Evolutionary conservation across 1,140 invertebrate genomes (phyloP).

Genomic region (Scaptomyza montana): DNA sequence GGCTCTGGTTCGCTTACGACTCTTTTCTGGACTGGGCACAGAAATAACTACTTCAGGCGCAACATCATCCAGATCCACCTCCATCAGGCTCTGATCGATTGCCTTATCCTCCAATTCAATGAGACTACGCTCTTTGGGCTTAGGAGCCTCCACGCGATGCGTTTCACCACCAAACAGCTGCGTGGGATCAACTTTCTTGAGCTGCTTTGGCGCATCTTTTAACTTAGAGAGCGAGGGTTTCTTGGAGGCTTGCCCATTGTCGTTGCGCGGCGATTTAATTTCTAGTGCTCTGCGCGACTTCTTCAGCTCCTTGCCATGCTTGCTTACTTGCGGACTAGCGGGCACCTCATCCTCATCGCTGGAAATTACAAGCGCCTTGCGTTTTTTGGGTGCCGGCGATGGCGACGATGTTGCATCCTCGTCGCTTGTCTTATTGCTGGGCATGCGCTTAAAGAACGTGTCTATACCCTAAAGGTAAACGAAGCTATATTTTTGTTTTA

Average conservation of each 20-base stretch:
- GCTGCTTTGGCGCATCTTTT: conserved; percentile 37
- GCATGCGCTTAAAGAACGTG: conserved; percentile 61
- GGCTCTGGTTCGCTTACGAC: conserved; percentile 30
- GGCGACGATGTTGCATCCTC: conserved; percentile 43
- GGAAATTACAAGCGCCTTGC: conserved; percentile 70
- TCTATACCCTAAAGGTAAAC: conserved; percentile 53
- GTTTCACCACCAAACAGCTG: conserved; percentile 75
- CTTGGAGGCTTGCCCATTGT: conserved; percentile 34
- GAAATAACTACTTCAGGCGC: conserved; percentile 8
- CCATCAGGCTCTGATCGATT: conserved; percentile 71
- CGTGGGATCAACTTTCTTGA: conserved; percentile 62
- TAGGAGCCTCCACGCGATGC: conserved; percentile 62
- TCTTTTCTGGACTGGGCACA: neutral
- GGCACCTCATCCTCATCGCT: conserved; percentile 73
- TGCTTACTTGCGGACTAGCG: conserved; percentile 52
- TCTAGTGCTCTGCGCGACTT: conserved; percentile 27
- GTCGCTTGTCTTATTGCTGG: conserved; percentile 43
- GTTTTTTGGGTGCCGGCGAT: conserved; percentile 62
- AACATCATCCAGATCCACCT: conserved; percentile 58
- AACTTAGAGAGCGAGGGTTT: conserved; percentile 67
- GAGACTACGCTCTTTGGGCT: conserved; percentile 54
- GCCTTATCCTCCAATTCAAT: conserved; percentile 69
- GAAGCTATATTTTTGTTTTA: neutral
- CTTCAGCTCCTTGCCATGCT: conserved; percentile 39
- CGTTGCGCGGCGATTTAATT: conserved; percentile 8